phyloP scores from a whole-genome alignment of 2,888 invertebrate species.

The Listrodromus nycthemerus region DNA sequence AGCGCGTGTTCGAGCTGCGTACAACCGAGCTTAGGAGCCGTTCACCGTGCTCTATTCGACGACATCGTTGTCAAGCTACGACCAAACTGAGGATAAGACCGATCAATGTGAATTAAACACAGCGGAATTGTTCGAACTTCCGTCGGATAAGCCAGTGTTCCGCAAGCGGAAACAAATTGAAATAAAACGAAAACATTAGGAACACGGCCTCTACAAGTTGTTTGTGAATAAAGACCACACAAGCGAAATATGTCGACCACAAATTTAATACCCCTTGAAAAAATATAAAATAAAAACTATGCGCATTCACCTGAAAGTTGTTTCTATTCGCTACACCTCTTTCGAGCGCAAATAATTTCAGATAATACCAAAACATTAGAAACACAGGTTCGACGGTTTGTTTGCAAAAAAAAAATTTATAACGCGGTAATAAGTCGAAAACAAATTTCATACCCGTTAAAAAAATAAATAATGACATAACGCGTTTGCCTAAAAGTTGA shows the following conservation, averaged over 20 bases:
- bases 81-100: conserved; percentile 56
- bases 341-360: not conserved
- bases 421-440: conserved; percentile 5
- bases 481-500: not conserved
- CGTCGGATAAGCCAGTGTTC: conserved; percentile 20
- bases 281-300: conserved; percentile 30
- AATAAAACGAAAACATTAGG: not conserved
- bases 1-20: conserved; percentile 80
- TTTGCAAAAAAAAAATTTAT: not conserved
- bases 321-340: not conserved
- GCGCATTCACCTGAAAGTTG: not conserved
- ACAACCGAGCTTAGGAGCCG: conserved; percentile 82
- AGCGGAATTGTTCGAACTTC: conserved; percentile 16
- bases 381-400: conserved; percentile 1
- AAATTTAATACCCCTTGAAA: conserved; percentile 26
- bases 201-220: conserved; percentile 3
- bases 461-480: not conserved
- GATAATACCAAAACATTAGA: not conserved
- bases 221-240: not conserved
- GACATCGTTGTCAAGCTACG: conserved; percentile 72
- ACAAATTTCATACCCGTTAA: conserved; percentile 24
- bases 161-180: conserved; percentile 1
- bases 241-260: conserved; percentile 5
- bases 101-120: conserved; percentile 5
- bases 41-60: conserved; percentile 83